Percentiles rank a stretch among this genome's conserved stretches.
These are phyloP conservation scores for Schlechtendalia chinensis DNA, from an alignment of 1,140 invertebrate genomes.

Conservation along the genomic window DNA sequence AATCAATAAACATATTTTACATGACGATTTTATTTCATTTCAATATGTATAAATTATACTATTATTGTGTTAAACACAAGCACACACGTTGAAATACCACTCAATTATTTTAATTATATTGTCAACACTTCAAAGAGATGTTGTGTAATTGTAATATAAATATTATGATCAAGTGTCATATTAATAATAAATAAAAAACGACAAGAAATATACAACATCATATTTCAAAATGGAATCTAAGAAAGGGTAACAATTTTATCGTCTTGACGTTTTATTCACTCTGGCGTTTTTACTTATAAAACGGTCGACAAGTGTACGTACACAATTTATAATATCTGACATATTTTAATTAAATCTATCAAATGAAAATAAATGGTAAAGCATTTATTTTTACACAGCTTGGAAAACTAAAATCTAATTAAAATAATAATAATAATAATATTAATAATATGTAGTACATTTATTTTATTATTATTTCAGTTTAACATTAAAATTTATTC, in stretches of 20 bases:
- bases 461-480: neutral
- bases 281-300: constrained; percentile 27
- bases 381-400: neutral
- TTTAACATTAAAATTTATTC: neutral
- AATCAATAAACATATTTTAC: too few relatives aligned
- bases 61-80: neutral
- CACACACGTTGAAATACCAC: neutral
- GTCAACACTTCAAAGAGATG: neutral
- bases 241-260: constrained; percentile 9
- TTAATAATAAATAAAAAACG: constrained; percentile 30
- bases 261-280: neutral
- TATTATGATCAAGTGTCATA: neutral
- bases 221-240: constrained; percentile 1
- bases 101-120: neutral
- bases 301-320: neutral
- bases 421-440: too few relatives aligned
- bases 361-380: constrained; percentile 5
- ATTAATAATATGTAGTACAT: neutral
- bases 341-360: constrained; percentile 13
- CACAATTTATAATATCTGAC: constrained; percentile 7
- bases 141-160: neutral
- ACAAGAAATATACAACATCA: neutral
- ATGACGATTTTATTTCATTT: too few relatives aligned
- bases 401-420: neutral
- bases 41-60: too few relatives aligned